phyloP scores from a whole-genome alignment of 2,888 invertebrate genomes.

The Drosophila anomalipes region DNA sequence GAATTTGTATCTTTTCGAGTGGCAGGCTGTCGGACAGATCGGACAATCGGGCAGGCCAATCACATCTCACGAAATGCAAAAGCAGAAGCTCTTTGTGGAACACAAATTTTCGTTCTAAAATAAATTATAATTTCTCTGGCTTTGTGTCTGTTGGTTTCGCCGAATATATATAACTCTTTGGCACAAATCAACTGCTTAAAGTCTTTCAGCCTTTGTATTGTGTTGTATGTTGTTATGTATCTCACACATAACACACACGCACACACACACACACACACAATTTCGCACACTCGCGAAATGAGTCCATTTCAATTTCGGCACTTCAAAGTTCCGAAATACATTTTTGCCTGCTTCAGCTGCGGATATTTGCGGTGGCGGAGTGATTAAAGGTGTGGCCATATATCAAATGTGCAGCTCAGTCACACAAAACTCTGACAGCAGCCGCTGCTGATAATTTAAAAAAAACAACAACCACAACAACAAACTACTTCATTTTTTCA shows the following conservation, averaged over 20 bases:
- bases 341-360: constrained; percentile 18
- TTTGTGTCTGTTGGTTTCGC: constrained; percentile 55
- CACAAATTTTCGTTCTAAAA: constrained; percentile 74
- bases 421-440: constrained; percentile 53
- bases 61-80: constrained; percentile 49
- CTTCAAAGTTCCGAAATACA: constrained; percentile 60
- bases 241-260: not conserved
- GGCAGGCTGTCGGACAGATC: constrained; percentile 21
- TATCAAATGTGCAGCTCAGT: constrained; percentile 76
- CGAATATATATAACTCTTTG: constrained; percentile 60
- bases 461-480: not conserved
- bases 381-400: constrained; percentile 81
- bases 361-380: constrained; percentile 75
- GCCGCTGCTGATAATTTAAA: constrained; percentile 43
- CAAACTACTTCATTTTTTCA: not conserved
- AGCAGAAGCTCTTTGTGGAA: constrained; percentile 71
- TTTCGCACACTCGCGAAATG: constrained; percentile 52
- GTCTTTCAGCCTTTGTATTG: constrained; percentile 29
- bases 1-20: constrained; percentile 53
- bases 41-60: constrained; percentile 39
- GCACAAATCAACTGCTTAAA: constrained; percentile 80
- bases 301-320: constrained; percentile 75
- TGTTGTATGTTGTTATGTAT: constrained; percentile 33
- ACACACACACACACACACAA: not conserved
- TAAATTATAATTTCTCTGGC: constrained; percentile 72